A percentile compares a stretch with the other conserved stretches of the same genome.
These are phyloP conservation scores for Cryptosula pallasiana DNA, from an alignment of 2,888 invertebrate genomes.

Conservation along the genomic window DNA sequence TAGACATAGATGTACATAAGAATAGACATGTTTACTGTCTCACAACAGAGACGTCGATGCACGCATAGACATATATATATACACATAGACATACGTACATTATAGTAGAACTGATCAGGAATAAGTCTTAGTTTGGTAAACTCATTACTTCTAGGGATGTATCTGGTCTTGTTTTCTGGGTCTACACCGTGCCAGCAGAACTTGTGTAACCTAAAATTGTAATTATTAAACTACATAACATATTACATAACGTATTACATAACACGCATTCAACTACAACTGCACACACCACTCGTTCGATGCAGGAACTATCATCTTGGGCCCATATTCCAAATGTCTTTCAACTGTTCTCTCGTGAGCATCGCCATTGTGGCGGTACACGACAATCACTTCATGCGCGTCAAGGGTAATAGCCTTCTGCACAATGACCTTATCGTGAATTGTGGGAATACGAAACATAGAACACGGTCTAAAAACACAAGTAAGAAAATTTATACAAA, in stretches of 20 bases:
- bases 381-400: conserved; percentile 45
- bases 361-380: conserved; percentile 35
- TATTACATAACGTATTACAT: too few species aligned
- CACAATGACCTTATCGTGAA: conserved; percentile 35
- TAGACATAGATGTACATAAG: too few species aligned
- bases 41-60: neutral
- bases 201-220: conserved; percentile 46
- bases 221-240: too few species aligned
- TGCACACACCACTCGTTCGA: conserved; percentile 51
- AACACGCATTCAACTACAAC: too few species aligned
- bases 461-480: conserved; percentile 37
- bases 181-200: conserved; percentile 50
- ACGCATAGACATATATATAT: neutral
- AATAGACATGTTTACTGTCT: too few species aligned
- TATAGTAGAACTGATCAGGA: conserved; percentile 51
- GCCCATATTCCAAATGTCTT: conserved; percentile 42
- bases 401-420: conserved; percentile 38
- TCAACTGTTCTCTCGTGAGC: conserved; percentile 33
- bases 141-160: conserved; percentile 34
- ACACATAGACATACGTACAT: conserved; percentile 35
- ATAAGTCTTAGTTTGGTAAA: conserved; percentile 44
- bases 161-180: conserved; percentile 40
- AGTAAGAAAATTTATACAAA: neutral
- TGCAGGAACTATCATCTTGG: conserved; percentile 41
- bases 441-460: conserved; percentile 37